phyloP scores from a whole-genome alignment of 2,888 invertebrate species.

The Yponomeuta sedellus region DNA sequence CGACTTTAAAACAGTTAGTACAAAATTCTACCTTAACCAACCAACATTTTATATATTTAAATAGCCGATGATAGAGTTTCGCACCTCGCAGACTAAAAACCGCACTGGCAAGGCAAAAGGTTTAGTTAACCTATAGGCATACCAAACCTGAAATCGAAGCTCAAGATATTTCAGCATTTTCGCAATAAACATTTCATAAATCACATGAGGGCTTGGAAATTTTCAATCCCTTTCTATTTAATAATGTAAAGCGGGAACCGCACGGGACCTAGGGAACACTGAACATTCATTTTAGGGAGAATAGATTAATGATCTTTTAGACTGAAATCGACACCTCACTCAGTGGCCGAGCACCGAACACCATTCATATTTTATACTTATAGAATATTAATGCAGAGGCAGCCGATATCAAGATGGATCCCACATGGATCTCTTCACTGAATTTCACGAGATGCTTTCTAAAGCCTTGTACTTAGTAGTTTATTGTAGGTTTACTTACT shows the following conservation, averaged over 20 bases:
- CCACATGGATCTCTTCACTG: neutral
- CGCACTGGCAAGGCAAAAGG: neutral
- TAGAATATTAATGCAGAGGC: conserved; percentile 4
- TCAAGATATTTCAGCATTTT: neutral
- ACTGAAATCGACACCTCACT: conserved; percentile 33
- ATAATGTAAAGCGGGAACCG: conserved; percentile 5
- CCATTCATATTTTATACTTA: conserved; percentile 2
- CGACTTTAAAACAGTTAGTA: too few species aligned
- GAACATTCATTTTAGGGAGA: conserved; percentile 13
- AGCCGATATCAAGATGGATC: neutral
- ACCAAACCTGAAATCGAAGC: neutral
- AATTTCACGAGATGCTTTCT: neutral
- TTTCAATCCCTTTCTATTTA: conserved; percentile 48
- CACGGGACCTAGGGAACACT: neutral
- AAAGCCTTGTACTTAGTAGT: neutral
- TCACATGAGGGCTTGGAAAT: conserved; percentile 46
- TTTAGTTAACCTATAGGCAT: neutral
- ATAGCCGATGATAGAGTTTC: too few species aligned
- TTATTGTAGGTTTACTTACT: too few species aligned
- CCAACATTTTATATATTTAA: too few species aligned
- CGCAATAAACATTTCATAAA: neutral
- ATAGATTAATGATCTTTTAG: conserved; percentile 35
- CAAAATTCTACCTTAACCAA: too few species aligned
- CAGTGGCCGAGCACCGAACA: conserved; percentile 20
- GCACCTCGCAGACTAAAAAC: neutral